Conservation (phyloP, 35 echinoderm and acorn worm species). For the Heliocidaris erythrogramma region DNA sequence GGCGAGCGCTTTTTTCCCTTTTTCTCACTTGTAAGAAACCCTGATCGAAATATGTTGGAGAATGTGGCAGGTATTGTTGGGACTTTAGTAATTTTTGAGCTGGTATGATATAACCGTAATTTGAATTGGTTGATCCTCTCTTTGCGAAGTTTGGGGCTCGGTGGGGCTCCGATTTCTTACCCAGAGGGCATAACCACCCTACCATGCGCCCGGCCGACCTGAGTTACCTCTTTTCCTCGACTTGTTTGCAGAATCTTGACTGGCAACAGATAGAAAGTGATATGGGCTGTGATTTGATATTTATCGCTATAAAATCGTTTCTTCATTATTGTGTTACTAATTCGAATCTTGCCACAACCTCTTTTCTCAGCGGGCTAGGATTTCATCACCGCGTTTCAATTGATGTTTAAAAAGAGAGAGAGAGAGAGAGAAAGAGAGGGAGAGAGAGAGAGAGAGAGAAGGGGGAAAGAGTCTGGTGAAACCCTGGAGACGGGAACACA, state of each 20-base stretch:
- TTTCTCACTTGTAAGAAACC: background rate
- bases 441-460: background rate
- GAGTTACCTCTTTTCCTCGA: background rate
- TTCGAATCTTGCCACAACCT: constrained; percentile 48
- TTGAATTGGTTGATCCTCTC: constrained; percentile 48
- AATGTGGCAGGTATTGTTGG: constrained; percentile 49
- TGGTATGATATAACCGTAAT: constrained; percentile 47
- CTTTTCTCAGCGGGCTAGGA: constrained; percentile 53
- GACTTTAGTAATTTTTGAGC: constrained; percentile 46
- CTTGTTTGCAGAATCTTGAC: constrained; percentile 34
- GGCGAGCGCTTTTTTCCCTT: background rate
- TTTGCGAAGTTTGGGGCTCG: constrained; percentile 28
- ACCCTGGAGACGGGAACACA: constrained; percentile 30
- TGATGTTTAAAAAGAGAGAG: background rate
- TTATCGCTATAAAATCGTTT: constrained; percentile 55
- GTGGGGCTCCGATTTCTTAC: background rate
- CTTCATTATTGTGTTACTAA: constrained; percentile 55
- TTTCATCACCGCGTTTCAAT: constrained; percentile 25
- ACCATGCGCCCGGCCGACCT: background rate
- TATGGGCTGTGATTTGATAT: constrained; percentile 52
- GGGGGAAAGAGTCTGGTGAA: background rate
- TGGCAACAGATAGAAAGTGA: constrained; percentile 45
- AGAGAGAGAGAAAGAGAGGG: background rate
- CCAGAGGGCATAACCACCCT: constrained; percentile 32
- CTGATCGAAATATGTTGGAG: constrained; percentile 39